Evolutionary conservation across 2,888 invertebrate species (phyloP).

Genomic region (Nebria salina): DNA sequence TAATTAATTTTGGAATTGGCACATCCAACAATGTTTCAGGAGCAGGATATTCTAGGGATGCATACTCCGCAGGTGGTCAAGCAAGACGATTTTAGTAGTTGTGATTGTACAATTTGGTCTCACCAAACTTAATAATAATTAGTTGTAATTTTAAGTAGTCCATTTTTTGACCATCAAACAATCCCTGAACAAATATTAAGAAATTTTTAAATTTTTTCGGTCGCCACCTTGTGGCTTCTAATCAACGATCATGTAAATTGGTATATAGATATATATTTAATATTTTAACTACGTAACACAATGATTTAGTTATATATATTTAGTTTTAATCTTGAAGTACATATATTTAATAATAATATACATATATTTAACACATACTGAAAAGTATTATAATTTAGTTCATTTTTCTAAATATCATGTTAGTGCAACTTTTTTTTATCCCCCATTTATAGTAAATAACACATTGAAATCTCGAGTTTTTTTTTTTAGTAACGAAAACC

Average conservation of each 20-base stretch:
- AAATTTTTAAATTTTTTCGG: not conserved
- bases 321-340: not conserved
- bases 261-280: not conserved
- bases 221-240: not conserved
- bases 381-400: constrained; percentile 8
- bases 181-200: constrained; percentile 29
- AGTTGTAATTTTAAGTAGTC: constrained; percentile 35
- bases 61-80: constrained; percentile 35
- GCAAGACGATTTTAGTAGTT: constrained; percentile 40
- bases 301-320: constrained; percentile 21
- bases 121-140: not conserved
- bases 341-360: constrained; percentile 23
- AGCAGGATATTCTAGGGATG: constrained; percentile 45
- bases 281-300: constrained; percentile 26
- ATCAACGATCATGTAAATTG: not conserved
- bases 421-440: constrained; percentile 28
- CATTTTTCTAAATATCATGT: constrained; percentile 11
- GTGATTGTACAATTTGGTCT: not conserved
- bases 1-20: constrained; percentile 40
- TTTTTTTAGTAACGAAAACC: not conserved
- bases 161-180: constrained; percentile 14
- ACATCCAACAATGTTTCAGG: constrained; percentile 42
- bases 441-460: not conserved
- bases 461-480: not conserved
- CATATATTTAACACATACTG: constrained; percentile 17